Evolutionary conservation across 2,797 vertebrate species (phyloP), one percentile per base, ranked within the genome.

Genomic region (Danio kyathit): DNA sequence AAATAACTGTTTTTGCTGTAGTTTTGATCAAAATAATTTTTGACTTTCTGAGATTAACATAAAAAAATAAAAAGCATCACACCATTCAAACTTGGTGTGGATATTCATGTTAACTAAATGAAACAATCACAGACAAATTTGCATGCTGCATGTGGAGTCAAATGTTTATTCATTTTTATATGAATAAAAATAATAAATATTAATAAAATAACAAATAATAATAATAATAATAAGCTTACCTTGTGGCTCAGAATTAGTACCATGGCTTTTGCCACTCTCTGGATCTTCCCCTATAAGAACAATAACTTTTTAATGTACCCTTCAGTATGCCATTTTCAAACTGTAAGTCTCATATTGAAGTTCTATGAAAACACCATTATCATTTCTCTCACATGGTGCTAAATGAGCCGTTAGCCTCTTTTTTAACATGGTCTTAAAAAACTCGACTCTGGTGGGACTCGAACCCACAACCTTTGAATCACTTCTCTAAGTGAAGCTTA

Each of bases 401-500:
- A 77, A 38, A 17, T 48, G 9, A n/a, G 11, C 12, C 43, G 1
- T n/a, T 29, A 44, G 1, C 3, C 13, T 3, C 7, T 29, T 46
- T 59, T 69, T 67, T 0, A 49, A 49, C 19, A 3, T 17, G 5
- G 7, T 16, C n/a, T 51, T 8, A 69, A 8, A 67, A 77, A 78
- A 60, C 16, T 6, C 92, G 94, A 95, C 94, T 95, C 94, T 91
- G 93, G 94, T 95, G 94, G 94, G 94, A 95, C 94, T 95, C 94
- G 93, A 95, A 95, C 94, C 94, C 94, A 95, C 94, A 95, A 95
- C 93, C 94, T 95, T 95, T 95, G 94, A 95, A 95, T 95, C 76
- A 80, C 85, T 84, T 44, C 85, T 14, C 63, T 0, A 64, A 80
- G 82, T 80, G 76, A 16, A 44, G 46, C 71, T 60, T 96, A 96